Percentiles rank a stretch among this genome's conserved stretches.
phyloP scores from a whole-genome alignment of 92 coral and sea anemone genomes.

The Palythoa heliodiscus region DNA sequence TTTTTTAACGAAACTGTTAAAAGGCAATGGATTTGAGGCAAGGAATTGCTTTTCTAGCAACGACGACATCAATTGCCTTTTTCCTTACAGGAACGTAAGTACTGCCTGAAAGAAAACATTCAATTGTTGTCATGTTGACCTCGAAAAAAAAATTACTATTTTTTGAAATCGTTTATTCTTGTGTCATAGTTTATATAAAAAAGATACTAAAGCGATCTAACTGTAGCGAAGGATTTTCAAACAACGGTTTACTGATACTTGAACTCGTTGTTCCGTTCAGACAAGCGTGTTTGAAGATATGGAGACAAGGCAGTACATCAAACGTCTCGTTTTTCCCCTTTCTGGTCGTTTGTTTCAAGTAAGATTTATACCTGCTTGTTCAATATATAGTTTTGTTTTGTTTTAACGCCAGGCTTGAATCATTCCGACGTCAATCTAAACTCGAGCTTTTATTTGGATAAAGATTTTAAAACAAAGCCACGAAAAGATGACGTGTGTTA shows the following conservation, averaged over 20 bases:
- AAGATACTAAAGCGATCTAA: not conserved
- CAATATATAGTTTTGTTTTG: not conserved
- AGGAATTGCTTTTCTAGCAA: slow-evolving; percentile 70
- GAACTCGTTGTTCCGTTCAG: slow-evolving; percentile 43
- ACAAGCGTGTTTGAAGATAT: slow-evolving; percentile 71
- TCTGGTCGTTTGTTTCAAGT: slow-evolving; percentile 68
- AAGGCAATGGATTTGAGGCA: slow-evolving; percentile 61
- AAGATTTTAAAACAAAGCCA: not conserved
- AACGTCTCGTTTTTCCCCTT: slow-evolving; percentile 76
- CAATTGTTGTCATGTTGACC: not conserved
- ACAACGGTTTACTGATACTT: not conserved
- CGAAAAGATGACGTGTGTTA: not conserved
- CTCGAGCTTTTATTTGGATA: not conserved
- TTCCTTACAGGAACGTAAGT: slow-evolving; percentile 87
- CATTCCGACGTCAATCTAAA: not conserved
- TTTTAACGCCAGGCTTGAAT: not conserved
- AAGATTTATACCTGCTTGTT: not conserved
- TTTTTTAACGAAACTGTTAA: not conserved
- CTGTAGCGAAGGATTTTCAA: not conserved
- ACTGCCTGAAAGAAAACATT: not conserved
- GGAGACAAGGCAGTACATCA: slow-evolving; percentile 69
- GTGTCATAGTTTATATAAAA: not conserved
- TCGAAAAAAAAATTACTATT: too few relatives aligned
- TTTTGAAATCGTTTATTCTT: not conserved
- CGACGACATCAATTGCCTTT: slow-evolving; percentile 71